Base-by-base conservation (phyloP, 2,797 vertebrate species). In the Eupleurogrammus muticus region DNA sequence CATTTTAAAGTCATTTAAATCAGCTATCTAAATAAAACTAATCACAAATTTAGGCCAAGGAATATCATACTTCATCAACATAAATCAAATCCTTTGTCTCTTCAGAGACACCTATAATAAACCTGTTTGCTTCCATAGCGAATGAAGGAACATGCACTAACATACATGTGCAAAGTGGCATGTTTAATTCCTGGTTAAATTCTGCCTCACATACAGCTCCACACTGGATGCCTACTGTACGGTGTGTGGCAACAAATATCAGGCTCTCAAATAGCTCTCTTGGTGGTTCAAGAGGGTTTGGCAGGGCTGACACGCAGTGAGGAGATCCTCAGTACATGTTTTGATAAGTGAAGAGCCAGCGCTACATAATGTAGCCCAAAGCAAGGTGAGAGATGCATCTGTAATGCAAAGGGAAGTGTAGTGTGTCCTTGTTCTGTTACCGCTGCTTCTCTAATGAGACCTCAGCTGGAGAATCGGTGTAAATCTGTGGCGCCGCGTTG, bases 381-480 rank as follows among this genome's bases (percentile, higher is more conserved):
- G 35, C 73, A 75, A 86, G 56, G 53, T 72, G 57, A 86, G 61
- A 13, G 35, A 66, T 63, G 54, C 44, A 34, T 53, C 49, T 65
- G 5, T 60, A 66, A 68, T 36, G 58, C 55, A 58, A 19, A 1
- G n/a, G 38, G 49, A 28, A 69, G 48, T 70, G 66, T 61, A 55
- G 58, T 3, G 46, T 59, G 85, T 85, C 82, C 81, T 87, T 86
- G 77, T 63, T 82, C 23, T 63, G 58, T 49, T 80, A 71, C 54
- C 46, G 44, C 11, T 58, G 56, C 54, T 58, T 65, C 79, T 72
- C 74, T 87, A 88, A 90, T 88, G 88, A 90, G 87, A 79, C 75
- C 57, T 65, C 50, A 11, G 73, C 57, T 64, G 24, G n/a, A 71
- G 57, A 75, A 68, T 80, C 52, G 17, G 66, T 16, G 56, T 71